phyloP scores from a whole-genome alignment of 2,113 vertebrate genomes.

The Plecturocebus donacophilus region DNA sequence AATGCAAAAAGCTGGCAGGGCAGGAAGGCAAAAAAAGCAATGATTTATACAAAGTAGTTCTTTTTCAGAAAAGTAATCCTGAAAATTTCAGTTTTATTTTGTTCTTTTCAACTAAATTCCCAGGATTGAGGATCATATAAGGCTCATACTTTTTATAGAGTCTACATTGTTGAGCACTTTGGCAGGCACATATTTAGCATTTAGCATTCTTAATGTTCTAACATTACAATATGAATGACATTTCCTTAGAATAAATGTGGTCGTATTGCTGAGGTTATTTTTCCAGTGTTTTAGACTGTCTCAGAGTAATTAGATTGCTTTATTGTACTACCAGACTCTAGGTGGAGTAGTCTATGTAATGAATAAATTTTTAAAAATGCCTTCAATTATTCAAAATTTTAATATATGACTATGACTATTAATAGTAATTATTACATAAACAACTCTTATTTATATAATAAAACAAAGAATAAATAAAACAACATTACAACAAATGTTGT shows the following conservation, averaged over 20 bases:
- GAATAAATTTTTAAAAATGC: not conserved
- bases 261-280: accelerated
- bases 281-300: not conserved
- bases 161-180: not conserved
- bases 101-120: not conserved
- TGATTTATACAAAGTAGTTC: not conserved
- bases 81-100: not conserved
- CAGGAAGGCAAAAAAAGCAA: not conserved
- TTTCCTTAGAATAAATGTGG: not conserved
- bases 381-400: not conserved
- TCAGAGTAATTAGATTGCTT: not conserved
- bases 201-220: not conserved
- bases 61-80: not conserved
- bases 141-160: not conserved
- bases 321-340: not conserved
- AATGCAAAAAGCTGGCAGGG: not conserved
- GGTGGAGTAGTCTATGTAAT: not conserved
- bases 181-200: too few relatives aligned
- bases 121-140: not conserved
- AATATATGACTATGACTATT: not conserved
- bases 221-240: not conserved
- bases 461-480: too few relatives aligned
- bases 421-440: not conserved
- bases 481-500: too few relatives aligned
- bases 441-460: not conserved